These are phyloP conservation scores for Colaptes auratus DNA, from an alignment of 2,113 vertebrate genomes.

Conservation along the genomic window DNA sequence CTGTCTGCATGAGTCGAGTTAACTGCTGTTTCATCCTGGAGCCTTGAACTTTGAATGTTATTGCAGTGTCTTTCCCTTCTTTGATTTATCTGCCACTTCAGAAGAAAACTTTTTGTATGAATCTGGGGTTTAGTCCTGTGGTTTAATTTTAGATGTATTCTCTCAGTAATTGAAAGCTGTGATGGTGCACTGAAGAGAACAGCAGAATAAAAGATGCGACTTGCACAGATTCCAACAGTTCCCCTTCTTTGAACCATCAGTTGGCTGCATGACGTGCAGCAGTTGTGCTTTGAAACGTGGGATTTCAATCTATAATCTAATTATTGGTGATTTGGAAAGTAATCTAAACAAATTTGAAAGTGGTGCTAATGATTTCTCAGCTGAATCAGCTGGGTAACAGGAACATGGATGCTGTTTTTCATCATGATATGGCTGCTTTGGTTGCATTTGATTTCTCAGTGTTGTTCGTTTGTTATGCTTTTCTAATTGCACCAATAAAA, in stretches of 20 bases:
- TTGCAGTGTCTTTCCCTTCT: constrained; percentile 13
- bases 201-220: not conserved
- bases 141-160: constrained; percentile 64
- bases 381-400: constrained; percentile 8
- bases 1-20: not conserved
- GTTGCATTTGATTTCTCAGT: not conserved
- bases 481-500: not conserved
- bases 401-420: not conserved
- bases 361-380: constrained; percentile 44
- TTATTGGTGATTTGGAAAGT: constrained; percentile 50
- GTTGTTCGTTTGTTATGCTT: constrained; percentile 3
- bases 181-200: not conserved
- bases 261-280: too few species aligned
- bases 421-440: constrained; percentile 1
- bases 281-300: constrained; percentile 15
- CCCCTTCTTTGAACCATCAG: constrained; percentile 23
- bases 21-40: not conserved
- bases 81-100: constrained; percentile 49
- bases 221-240: not conserved
- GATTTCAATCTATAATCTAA: constrained; percentile 16
- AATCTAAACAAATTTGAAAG: constrained; percentile 50
- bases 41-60: not conserved
- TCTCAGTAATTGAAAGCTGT: constrained; percentile 52
- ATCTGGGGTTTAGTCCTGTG: constrained; percentile 1
- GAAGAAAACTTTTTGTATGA: not conserved